A percentile compares a stretch with the other conserved stretches of the same genome.
Evolutionary conservation across 2,797 vertebrate genomes (phyloP).

Genomic region (Muscicapa comitata): DNA sequence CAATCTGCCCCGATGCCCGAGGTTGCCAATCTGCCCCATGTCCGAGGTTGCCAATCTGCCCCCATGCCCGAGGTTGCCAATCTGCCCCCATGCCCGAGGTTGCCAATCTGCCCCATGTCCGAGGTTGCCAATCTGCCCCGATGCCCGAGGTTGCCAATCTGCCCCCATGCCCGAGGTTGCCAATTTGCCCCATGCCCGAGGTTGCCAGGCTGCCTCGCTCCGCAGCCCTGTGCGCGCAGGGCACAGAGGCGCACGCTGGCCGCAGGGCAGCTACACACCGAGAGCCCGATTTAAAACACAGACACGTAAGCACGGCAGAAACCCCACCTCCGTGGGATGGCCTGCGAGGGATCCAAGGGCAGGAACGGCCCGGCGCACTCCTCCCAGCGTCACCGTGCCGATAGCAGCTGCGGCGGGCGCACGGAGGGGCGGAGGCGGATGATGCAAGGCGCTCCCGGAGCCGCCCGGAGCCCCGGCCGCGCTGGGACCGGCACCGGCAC

Average conservation of each 20-base stretch:
- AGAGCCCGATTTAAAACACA: not conserved
- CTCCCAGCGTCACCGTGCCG: constrained; percentile 5
- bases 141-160: no score
- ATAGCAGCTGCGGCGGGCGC: not conserved
- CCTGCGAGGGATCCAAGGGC: not conserved
- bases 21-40: no score
- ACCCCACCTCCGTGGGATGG: not conserved
- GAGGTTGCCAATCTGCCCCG: no score
- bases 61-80: no score
- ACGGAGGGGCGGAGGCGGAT: not conserved
- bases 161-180: no score
- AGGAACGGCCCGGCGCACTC: not conserved
- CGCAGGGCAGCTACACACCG: not conserved
- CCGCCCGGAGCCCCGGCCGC: not conserved
- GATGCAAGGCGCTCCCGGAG: constrained; percentile 15
- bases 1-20: not conserved
- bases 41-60: no score
- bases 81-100: no score
- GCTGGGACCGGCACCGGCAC: not conserved
- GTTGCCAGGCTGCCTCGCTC: no score
- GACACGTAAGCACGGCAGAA: constrained; percentile 45
- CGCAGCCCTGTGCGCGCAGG: not conserved
- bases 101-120: no score
- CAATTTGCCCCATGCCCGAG: no score
- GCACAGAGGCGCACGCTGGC: not conserved